These are phyloP conservation scores for Cinclus mexicanus DNA, from an alignment of 2,113 vertebrate genomes.

Conservation along the genomic window DNA sequence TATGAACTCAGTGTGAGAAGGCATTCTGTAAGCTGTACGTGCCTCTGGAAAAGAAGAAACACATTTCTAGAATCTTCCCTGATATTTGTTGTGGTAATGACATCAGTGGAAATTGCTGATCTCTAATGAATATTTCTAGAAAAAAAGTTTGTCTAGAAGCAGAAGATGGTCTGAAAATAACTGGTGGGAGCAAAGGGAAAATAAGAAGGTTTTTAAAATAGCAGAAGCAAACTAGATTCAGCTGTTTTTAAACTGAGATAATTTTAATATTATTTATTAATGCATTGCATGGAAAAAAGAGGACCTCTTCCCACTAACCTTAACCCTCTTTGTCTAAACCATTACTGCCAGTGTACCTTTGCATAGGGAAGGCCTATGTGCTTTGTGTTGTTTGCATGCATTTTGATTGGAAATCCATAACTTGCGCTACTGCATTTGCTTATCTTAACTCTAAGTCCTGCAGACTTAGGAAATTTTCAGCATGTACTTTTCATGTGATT, in stretches of 20 bases:
- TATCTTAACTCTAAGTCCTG: neutral
- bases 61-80: neutral
- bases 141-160: neutral
- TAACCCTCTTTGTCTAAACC: neutral
- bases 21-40: neutral
- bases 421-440: neutral
- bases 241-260: neutral
- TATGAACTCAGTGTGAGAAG: neutral
- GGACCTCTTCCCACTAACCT: neutral
- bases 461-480: neutral
- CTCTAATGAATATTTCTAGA: slow-evolving; percentile 10
- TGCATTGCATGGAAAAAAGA: neutral
- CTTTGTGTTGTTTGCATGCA: neutral
- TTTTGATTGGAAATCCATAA: neutral
- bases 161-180: neutral
- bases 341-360: neutral
- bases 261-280: neutral
- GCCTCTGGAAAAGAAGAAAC: neutral
- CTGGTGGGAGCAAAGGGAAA: neutral
- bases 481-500: neutral
- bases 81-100: neutral
- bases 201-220: neutral
- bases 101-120: neutral
- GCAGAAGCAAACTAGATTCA: neutral
- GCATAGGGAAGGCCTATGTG: neutral